A percentile compares a stretch with the other conserved stretches of the same genome.
These are phyloP conservation scores for Labeo catla DNA, from an alignment of 2,113 vertebrate genomes.

Conservation along the genomic window DNA sequence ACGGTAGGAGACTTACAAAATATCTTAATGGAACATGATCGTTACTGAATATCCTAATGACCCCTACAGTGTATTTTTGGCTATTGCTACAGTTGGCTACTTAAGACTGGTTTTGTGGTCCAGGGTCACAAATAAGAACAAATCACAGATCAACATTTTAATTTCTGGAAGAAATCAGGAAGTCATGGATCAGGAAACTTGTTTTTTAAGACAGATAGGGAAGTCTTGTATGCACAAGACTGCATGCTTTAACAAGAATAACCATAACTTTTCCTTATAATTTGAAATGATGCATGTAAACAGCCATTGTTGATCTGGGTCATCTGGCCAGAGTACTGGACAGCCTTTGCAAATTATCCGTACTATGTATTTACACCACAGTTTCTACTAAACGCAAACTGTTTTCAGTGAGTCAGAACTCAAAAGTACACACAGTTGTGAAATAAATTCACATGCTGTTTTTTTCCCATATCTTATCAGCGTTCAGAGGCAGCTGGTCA, in stretches of 20 bases:
- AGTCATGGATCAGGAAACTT: neutral
- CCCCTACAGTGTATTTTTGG: too few species aligned
- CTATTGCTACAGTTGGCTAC: too few species aligned
- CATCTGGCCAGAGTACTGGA: neutral
- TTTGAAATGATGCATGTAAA: neutral
- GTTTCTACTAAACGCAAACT: neutral
- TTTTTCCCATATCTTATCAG: slow-evolving; percentile 17
- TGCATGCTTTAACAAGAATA: neutral
- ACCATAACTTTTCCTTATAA: neutral
- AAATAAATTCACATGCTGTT: slow-evolving; percentile 15
- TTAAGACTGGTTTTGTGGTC: too few species aligned
- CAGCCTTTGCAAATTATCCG: neutral
- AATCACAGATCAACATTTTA: neutral
- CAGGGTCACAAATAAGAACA: too few species aligned
- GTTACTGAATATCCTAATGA: too few species aligned
- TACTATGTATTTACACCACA: neutral
- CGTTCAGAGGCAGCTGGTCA: neutral
- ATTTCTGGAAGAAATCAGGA: neutral
- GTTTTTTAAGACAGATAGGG: too few species aligned
- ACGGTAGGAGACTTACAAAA: too few species aligned
- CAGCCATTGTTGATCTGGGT: neutral
- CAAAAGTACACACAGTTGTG: neutral
- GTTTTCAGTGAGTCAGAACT: neutral
- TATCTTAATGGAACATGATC: too few species aligned
- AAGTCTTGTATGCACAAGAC: too few species aligned